phyloP scores from a whole-genome alignment of 2,113 vertebrate species.

The Isurus oxyrinchus region DNA sequence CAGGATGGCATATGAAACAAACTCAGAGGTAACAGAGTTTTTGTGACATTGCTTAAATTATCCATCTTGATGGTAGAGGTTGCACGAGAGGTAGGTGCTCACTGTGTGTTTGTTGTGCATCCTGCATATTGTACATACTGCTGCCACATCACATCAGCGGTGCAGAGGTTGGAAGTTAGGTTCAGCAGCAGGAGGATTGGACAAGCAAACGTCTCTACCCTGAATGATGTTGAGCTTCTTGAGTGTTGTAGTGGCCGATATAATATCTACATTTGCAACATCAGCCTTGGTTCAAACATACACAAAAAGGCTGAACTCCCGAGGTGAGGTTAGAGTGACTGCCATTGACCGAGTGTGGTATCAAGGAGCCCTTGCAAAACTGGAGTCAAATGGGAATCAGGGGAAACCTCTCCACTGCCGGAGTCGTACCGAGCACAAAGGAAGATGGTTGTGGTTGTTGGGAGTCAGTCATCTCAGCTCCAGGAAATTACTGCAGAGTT shows the following conservation, averaged over 20 bases:
- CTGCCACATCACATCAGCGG: not conserved
- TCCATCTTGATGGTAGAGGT: not conserved
- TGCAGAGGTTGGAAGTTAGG: not conserved
- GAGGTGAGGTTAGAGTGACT: too few relatives aligned
- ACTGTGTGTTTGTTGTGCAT: not conserved
- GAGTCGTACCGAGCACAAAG: too few relatives aligned
- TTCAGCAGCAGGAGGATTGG: not conserved
- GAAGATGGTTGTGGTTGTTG: too few relatives aligned
- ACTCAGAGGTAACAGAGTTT: not conserved
- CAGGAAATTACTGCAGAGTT: too few relatives aligned
- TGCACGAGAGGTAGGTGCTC: not conserved
- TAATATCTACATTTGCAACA: not conserved
- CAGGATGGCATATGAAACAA: not conserved
- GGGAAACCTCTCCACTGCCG: too few relatives aligned
- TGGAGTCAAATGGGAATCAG: too few relatives aligned
- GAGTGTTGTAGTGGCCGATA: not conserved
- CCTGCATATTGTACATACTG: not conserved
- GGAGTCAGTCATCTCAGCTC: too few relatives aligned
- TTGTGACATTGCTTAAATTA: not conserved
- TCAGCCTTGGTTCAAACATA: not conserved
- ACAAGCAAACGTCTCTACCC: not conserved
- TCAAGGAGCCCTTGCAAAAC: too few relatives aligned
- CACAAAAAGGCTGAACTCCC: too few relatives aligned
- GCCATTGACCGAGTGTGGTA: too few relatives aligned
- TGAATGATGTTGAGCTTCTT: not conserved